A percentile compares a stretch with the other conserved stretches of the same genome.
Evolutionary conservation across 2,888 invertebrate genomes (phyloP).

Genomic region (Argyra leucocephala): DNA sequence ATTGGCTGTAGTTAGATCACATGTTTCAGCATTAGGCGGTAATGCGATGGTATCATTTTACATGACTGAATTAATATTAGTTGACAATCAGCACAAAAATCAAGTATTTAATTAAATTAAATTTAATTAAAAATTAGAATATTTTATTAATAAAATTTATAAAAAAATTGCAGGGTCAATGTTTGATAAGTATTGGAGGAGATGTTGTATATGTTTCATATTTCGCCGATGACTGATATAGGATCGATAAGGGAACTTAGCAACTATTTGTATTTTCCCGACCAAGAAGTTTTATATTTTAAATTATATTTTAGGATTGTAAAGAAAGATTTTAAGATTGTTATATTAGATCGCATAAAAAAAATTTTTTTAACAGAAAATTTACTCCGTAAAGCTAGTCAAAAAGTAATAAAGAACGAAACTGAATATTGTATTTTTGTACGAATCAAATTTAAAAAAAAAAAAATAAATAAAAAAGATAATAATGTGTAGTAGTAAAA

Average conservation of each 20-base stretch:
- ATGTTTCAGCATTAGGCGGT: constrained; percentile 86
- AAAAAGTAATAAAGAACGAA: not conserved
- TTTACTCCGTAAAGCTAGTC: not conserved
- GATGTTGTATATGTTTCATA: constrained; percentile 82
- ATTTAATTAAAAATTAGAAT: constrained; percentile 7
- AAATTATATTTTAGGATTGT: not conserved
- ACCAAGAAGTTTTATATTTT: not conserved
- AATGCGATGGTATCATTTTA: constrained; percentile 92
- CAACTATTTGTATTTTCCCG: not conserved
- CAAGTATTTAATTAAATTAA: constrained; percentile 55
- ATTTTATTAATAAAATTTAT: too few species aligned
- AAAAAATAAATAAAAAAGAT: not conserved
- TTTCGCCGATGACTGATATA: constrained; percentile 48
- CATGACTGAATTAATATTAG: constrained; percentile 80
- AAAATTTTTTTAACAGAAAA: not conserved
- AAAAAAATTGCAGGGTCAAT: constrained; percentile 71
- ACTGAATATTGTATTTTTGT: not conserved
- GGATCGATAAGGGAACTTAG: constrained; percentile 26
- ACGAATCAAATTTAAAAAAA: not conserved
- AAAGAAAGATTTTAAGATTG: not conserved
- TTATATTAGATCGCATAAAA: not conserved
- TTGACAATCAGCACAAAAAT: constrained; percentile 91
- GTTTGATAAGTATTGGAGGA: constrained; percentile 88
- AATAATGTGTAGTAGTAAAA: too few species aligned
- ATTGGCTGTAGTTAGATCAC: constrained; percentile 82